Conservation (phyloP, 1,140 invertebrate species). For the Arctopsyche grandis region DNA sequence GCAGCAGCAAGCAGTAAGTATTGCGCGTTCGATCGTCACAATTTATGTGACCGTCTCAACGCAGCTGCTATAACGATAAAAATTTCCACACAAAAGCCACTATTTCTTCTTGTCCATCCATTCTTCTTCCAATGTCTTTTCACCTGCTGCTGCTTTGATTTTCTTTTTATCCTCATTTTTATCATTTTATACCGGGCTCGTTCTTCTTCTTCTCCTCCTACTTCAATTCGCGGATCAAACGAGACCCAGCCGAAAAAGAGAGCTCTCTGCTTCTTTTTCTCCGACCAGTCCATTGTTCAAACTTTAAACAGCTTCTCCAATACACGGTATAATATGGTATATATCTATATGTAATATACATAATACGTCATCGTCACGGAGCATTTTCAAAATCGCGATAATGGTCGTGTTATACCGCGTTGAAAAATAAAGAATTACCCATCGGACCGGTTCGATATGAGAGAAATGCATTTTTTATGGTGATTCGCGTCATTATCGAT, state of each 20-base stretch:
- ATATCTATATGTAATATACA: too few species aligned
- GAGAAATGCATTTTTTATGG: neutral
- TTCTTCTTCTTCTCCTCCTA: neutral
- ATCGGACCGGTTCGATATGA: neutral
- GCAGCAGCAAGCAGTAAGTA: neutral
- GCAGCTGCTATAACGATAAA: constrained; percentile 45
- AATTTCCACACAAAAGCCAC: constrained; percentile 51
- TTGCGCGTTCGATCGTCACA: constrained; percentile 2
- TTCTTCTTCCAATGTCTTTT: constrained; percentile 39
- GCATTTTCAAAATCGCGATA: too few species aligned
- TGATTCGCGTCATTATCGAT: neutral
- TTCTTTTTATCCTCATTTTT: neutral
- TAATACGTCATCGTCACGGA: too few species aligned
- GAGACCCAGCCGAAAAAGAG: too few species aligned
- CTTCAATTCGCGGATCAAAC: neutral
- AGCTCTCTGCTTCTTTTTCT: neutral
- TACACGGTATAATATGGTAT: too few species aligned
- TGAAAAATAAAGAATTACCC: too few species aligned
- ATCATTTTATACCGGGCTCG: neutral
- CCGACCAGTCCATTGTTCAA: neutral
- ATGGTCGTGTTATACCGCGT: too few species aligned
- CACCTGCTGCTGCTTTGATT: constrained; percentile 18
- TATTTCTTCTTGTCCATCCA: constrained; percentile 47
- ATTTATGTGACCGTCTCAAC: constrained; percentile 19
- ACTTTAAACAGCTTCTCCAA: neutral